Conservation (phyloP, 2,888 invertebrate species). For the Lapara coniferarum region DNA sequence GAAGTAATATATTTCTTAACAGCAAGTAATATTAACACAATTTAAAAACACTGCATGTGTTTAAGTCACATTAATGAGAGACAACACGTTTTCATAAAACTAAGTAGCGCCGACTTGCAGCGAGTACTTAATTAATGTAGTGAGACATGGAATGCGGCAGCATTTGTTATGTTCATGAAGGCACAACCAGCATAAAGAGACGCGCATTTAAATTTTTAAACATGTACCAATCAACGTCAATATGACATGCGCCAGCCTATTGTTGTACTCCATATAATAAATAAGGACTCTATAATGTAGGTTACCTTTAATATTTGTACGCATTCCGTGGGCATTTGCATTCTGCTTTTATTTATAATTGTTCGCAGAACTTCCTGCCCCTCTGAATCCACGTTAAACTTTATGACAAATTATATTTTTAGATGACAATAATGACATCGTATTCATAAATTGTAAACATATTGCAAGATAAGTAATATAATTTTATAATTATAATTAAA, state of each 20-base stretch:
- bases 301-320: constrained; percentile 45
- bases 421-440: background rate
- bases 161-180: constrained; percentile 59
- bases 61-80: constrained; percentile 16
- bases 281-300: constrained; percentile 43
- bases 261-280: constrained; percentile 48
- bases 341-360: background rate
- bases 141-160: constrained; percentile 75
- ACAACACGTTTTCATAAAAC: constrained; percentile 37
- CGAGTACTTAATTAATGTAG: constrained; percentile 58
- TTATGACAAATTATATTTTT: background rate
- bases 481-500: no score
- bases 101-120: constrained; percentile 5
- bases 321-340: constrained; percentile 23
- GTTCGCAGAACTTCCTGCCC: background rate
- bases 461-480: no score
- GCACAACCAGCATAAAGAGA: constrained; percentile 67
- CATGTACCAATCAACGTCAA: constrained; percentile 64
- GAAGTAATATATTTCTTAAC: background rate
- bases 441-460: background rate
- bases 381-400: background rate
- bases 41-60: background rate
- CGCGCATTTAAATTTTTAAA: constrained; percentile 72
- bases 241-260: constrained; percentile 50
- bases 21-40: background rate